phyloP scores from a whole-genome alignment of 2,797 vertebrate species.

The Heteromormyrus szaboi region DNA sequence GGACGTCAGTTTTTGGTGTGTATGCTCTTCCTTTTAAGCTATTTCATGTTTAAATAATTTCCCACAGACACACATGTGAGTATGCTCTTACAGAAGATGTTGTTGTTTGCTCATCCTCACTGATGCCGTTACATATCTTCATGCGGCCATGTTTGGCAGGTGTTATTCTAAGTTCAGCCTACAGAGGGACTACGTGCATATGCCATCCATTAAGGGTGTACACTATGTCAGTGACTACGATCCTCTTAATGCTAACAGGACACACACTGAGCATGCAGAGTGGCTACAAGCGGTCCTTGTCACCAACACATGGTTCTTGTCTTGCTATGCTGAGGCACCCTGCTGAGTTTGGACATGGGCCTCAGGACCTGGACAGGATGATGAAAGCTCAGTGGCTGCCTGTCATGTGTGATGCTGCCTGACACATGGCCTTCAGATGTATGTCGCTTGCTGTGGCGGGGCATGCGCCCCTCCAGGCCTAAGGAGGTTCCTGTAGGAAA shows the following conservation, averaged over 20 bases:
- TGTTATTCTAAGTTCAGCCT: conserved; percentile 1
- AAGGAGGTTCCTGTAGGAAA: not conserved
- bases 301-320: conserved; percentile 8
- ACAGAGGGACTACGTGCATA: conserved; percentile 1
- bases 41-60: not conserved
- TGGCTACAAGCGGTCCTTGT: conserved; percentile 1
- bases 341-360: not conserved
- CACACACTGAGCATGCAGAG: not conserved
- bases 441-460: conserved; percentile 16
- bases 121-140: not conserved
- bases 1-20: not conserved
- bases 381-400: not conserved
- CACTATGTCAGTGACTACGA: not conserved
- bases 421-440: conserved; percentile 24
- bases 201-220: not conserved
- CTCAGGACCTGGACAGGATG: not conserved
- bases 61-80: not conserved
- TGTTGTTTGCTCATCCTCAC: not conserved
- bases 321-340: not conserved
- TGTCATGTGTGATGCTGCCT: not conserved
- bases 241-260: not conserved
- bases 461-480: not conserved
- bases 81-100: not conserved
- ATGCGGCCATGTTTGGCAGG: not conserved
- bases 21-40: not conserved